phyloP scores from a whole-genome alignment of 1,140 invertebrate species.

The Saxidomus purpurata region DNA sequence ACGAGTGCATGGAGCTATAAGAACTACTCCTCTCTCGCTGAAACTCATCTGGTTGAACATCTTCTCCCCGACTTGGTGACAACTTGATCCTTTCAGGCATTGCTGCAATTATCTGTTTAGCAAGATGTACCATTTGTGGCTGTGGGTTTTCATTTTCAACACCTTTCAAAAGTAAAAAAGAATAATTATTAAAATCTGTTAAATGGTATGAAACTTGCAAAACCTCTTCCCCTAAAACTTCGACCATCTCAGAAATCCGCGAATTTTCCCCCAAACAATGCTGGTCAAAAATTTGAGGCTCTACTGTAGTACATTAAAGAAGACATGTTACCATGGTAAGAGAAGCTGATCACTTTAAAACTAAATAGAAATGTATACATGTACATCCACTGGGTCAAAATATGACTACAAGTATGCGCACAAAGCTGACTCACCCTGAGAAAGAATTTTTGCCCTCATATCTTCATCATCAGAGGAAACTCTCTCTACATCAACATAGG shows the following conservation, averaged over 20 bases:
- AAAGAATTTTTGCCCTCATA: conserved; percentile 33
- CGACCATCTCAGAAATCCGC: too few species aligned
- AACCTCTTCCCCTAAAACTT: too few species aligned
- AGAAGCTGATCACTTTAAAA: too few species aligned
- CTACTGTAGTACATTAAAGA: too few species aligned
- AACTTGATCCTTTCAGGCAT: conserved; percentile 97
- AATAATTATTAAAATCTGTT: too few species aligned
- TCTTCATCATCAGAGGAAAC: conserved; percentile 90
- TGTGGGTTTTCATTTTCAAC: conserved; percentile 92
- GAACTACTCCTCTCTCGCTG: conserved; percentile 82
- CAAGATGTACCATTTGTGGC: conserved; percentile 94
- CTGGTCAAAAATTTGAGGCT: too few species aligned
- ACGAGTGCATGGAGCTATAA: conserved; percentile 84
- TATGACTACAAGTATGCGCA: too few species aligned
- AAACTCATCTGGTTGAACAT: conserved; percentile 63
- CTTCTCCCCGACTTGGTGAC: conserved; percentile 81
- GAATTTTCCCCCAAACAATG: too few species aligned
- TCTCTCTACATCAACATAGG: conserved; percentile 92
- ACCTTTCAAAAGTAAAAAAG: background rate
- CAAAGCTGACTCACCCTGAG: conserved; percentile 16
- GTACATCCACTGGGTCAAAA: too few species aligned
- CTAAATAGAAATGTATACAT: too few species aligned
- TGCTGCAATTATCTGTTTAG: conserved; percentile 98
- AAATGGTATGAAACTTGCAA: too few species aligned
- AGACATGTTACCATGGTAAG: too few species aligned